A percentile compares a stretch with the other conserved stretches of the same genome.
Conservation (phyloP, 53 echinoderm and acorn worm species). For the Stichopus horrens region DNA sequence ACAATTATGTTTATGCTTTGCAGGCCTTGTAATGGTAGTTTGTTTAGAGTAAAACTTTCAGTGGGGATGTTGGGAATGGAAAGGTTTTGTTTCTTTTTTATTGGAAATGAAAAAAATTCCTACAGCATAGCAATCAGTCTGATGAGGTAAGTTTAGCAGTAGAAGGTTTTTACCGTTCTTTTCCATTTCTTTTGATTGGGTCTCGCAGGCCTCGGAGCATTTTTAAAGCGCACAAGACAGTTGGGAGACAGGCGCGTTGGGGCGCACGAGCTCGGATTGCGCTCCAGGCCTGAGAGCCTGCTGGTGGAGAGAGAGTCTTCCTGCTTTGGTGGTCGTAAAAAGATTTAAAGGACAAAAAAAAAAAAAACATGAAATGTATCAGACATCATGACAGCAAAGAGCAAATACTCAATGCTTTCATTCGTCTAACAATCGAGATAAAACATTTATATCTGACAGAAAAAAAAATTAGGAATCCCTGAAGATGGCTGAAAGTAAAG, state of each 20-base stretch:
- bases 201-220: background rate
- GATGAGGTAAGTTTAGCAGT: conserved; percentile 5
- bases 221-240: background rate
- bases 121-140: conserved; percentile 40
- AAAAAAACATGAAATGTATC: too few relatives aligned
- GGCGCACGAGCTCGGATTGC: background rate
- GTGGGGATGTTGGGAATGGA: background rate
- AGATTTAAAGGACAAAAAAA: too few relatives aligned
- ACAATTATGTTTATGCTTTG: conserved; percentile 51
- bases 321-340: too few relatives aligned
- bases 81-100: conserved; percentile 1
- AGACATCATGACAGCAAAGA: too few relatives aligned
- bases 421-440: too few relatives aligned
- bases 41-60: conserved; percentile 52
- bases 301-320: background rate
- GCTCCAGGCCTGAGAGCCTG: background rate
- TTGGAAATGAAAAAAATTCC: conserved; percentile 44
- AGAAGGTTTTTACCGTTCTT: conserved; percentile 18
- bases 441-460: too few relatives aligned
- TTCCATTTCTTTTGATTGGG: conserved; percentile 14
- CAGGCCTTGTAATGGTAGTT: conserved; percentile 45
- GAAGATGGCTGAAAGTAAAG: too few relatives aligned
- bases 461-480: too few relatives aligned
- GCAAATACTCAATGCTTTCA: too few relatives aligned
- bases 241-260: background rate